phyloP scores from a whole-genome alignment of 2,113 vertebrate species.

The Mobula hypostoma region DNA sequence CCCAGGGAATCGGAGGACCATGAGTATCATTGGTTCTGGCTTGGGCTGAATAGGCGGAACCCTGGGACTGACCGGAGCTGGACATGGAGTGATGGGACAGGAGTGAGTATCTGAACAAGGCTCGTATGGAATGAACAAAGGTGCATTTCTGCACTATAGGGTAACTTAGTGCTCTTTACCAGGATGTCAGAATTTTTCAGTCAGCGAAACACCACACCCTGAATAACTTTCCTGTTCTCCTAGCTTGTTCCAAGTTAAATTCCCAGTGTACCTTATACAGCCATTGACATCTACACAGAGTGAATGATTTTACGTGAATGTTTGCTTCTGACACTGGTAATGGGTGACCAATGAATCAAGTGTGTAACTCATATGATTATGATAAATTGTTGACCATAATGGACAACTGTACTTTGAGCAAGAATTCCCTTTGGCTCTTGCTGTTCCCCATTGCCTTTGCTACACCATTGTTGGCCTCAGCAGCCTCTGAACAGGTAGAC shows the following conservation, averaged over 20 bases:
- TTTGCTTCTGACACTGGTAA: neutral
- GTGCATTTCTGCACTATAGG: neutral
- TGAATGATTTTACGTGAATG: neutral
- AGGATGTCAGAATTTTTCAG: neutral
- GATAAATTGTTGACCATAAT: neutral
- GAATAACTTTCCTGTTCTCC: neutral
- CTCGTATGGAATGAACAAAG: neutral
- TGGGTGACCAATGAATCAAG: neutral
- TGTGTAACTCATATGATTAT: neutral
- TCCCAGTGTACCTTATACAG: neutral
- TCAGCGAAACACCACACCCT: neutral
- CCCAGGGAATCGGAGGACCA: slow-evolving; percentile 75
- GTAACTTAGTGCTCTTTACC: neutral
- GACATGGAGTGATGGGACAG: slow-evolving; percentile 85
- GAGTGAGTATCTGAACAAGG: slow-evolving; percentile 61
- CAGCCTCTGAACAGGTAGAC: neutral
- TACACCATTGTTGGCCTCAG: neutral
- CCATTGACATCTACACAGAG: neutral
- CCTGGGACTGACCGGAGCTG: slow-evolving; percentile 71
- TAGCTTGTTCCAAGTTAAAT: neutral
- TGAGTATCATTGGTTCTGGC: slow-evolving; percentile 95
- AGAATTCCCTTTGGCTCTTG: neutral
- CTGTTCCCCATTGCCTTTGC: neutral
- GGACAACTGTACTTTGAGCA: neutral
- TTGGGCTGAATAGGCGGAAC: slow-evolving; percentile 83